Evolutionary conservation across 1,140 invertebrate genomes (phyloP).

Genomic region (Drosophila lowei): DNA sequence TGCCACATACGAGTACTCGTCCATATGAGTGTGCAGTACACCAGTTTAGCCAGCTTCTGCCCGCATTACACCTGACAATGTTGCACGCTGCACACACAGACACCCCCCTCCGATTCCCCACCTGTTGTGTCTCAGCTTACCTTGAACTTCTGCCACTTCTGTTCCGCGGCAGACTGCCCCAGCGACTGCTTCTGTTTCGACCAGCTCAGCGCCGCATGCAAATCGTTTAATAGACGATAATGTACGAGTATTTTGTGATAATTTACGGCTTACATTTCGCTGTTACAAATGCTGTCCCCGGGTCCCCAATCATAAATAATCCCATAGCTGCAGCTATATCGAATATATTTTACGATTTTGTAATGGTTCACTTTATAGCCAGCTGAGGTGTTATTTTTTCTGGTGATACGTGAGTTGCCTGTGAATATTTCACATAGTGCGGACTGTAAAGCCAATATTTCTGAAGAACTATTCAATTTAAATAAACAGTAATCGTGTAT

Average conservation of each 20-base stretch:
- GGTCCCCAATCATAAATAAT: constrained; percentile 61
- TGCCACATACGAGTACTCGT: constrained; percentile 19
- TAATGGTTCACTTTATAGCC: constrained; percentile 47
- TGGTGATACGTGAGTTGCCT: constrained; percentile 37
- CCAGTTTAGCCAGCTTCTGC: constrained; percentile 15
- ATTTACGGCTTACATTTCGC: constrained; percentile 61
- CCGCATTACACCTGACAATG: constrained; percentile 35
- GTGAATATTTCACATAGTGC: constrained; percentile 21
- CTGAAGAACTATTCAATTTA: background rate
- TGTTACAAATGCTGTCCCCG: constrained; percentile 48
- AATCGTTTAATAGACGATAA: constrained; percentile 71
- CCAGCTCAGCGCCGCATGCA: constrained; percentile 40
- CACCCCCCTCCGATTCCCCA: no score
- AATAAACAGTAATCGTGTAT: no score
- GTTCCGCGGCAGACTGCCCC: constrained; percentile 2
- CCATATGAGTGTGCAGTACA: constrained; percentile 3
- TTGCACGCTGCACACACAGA: background rate
- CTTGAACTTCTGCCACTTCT: constrained; percentile 52
- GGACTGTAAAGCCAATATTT: background rate
- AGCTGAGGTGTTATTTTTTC: constrained; percentile 43
- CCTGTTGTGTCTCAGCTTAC: constrained; percentile 46
- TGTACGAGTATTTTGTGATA: constrained; percentile 44
- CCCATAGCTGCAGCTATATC: constrained; percentile 3
- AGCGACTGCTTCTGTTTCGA: constrained; percentile 20
- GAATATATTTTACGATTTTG: constrained; percentile 52